Base-by-base conservation (phyloP, 2,888 invertebrate genomes). In the Aradus depressus region DNA sequence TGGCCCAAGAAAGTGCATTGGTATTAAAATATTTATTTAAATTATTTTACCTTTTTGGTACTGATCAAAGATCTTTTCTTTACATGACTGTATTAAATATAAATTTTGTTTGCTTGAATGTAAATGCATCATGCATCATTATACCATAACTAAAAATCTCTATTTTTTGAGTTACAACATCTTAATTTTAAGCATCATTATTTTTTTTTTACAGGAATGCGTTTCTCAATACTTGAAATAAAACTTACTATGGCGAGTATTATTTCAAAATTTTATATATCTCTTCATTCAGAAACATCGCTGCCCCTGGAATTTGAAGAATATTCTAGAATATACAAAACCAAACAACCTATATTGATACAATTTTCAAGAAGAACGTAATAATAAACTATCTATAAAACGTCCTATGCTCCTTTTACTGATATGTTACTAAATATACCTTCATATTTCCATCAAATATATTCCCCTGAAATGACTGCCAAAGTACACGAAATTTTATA, bases 1-100 rank as follows among this genome's bases (percentile, higher is more conserved):
- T 19, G 59, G 59, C 1, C 59, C 57, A 6, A 45, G 59, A 23
- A 51, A 47, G 28, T 59, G 59, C 26, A 55, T 59, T 26, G 59
- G 59, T 55, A 31, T 44, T 45, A 23, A 14, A 6, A 25, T n/a
- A 4, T 23, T 25, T 19, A 23, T 35, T n/a, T 22, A n/a, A 8
- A 14, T 16, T 6, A 19, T 47, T 18, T 22, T 6, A 26, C 8
- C 28, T 21, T 8, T 18, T 8, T 14, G 5, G 8, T 10, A 6
- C 12, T 16, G 6, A 35, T 6, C 12, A 14, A 12, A 16, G 35
- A 16, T 35, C 35, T 10, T 16, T 14, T 14, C 12, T 10, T 6
- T 6, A 35, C 12, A 35, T 16, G 6, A 35, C 12, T 10, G 18
- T 16, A 34, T n/a, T 34, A 34, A 14, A 14, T 34, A 14, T 34